Percentiles rank a stretch among this genome's conserved stretches.
Conservation (phyloP, 2,113 vertebrate species). For the Saguinus imperator region DNA sequence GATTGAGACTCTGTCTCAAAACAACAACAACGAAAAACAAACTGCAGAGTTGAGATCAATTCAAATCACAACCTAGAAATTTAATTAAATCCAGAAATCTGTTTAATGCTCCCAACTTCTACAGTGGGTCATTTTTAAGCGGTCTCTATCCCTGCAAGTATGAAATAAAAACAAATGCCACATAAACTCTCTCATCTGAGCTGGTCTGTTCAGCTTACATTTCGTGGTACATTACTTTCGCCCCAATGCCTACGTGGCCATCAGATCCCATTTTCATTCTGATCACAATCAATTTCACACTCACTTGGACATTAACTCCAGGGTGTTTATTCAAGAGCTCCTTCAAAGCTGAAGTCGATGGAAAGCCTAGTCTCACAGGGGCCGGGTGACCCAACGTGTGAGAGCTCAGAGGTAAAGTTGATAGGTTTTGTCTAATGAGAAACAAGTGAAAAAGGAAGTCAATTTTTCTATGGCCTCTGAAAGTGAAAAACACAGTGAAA, state of each 20-base stretch:
- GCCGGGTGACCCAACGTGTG: slow-evolving; percentile 53
- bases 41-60: background rate
- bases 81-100: background rate
- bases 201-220: background rate
- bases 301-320: slow-evolving; percentile 68
- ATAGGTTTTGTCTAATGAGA: slow-evolving; percentile 46
- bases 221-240: too few species aligned
- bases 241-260: background rate
- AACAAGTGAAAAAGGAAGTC: background rate
- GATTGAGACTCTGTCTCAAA: too few species aligned
- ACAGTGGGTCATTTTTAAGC: background rate
- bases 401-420: slow-evolving; percentile 50
- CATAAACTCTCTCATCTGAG: background rate
- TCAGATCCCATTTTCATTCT: background rate
- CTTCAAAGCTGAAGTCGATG: background rate
- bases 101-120: background rate
- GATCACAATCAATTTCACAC: background rate
- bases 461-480: background rate
- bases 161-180: background rate
- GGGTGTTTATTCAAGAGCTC: background rate
- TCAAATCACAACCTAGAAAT: background rate
- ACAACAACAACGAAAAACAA: too few species aligned
- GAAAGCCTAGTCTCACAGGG: slow-evolving; percentile 59
- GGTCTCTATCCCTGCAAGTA: background rate
- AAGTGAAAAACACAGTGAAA: background rate